Base-by-base conservation (phyloP, 2,113 vertebrate genomes). In the Diglossa brunneiventris region DNA sequence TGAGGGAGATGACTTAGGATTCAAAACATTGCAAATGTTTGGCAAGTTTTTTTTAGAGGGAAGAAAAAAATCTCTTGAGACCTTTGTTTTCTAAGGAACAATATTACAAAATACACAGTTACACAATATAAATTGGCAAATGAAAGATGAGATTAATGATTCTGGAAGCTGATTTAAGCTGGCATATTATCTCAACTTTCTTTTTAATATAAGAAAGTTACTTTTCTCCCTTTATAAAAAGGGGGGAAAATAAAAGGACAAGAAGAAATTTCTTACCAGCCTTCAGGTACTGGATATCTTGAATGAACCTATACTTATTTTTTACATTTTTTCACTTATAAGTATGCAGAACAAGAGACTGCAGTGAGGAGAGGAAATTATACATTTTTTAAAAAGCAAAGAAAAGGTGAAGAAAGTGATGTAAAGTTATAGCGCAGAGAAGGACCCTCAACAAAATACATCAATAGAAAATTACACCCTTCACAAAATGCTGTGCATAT, bases 81-180 rank as follows among this genome's bases (percentile, higher is more conserved):
- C 59, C 41, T 95, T 86, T 93, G 69, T 97, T 96, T 92, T 97
- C 93, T 96, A 92, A 96, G 96, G 95, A 97, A 90, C 53, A 83
- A 75, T 94, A 92, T 97, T 97, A 95, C 96, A 96, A 97, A 98
- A 97, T 83, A 82, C 77, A 69, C 58, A 87, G 87, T 97, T 98
- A 79, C 94, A 94, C 90, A 97, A 97, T 92, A 83, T 74, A 87
- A 94, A 88, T 63, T 96, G 95, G 95, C 93, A 96, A 96, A 90
- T 79, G 79, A 89, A 91, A 87, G 47, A 89, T 39, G 75, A 94
- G 86, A 96, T 94, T 96, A 89, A 92, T 84, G 68, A 80, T 93
- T 94, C 89, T 90, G 82, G 79, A 92, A 96, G 56, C 55, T 89
- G 59, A 50, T 68, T 93, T 80, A 84, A 95, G 7, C 13, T 90